These are phyloP conservation scores for Myotis myotis DNA, from an alignment of 2,797 vertebrate genomes.

Conservation along the genomic window DNA sequence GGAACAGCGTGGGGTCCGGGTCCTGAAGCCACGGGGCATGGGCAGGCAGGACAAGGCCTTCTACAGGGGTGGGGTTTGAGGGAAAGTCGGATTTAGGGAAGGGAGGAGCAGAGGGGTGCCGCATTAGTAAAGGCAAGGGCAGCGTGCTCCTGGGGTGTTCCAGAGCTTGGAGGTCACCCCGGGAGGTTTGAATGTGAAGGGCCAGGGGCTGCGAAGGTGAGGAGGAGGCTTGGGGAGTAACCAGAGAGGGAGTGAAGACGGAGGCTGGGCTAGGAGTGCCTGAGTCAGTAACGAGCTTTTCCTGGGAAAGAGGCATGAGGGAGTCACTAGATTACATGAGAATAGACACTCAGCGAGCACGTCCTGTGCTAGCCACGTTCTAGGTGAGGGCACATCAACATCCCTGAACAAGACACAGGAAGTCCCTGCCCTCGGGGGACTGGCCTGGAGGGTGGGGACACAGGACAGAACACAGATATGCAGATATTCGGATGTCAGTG, in stretches of 20 bases:
- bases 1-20: background rate
- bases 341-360: background rate
- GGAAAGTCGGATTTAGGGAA: background rate
- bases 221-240: too few relatives aligned
- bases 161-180: background rate
- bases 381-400: background rate
- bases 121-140: too few relatives aligned
- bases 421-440: background rate
- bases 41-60: background rate
- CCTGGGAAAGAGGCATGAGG: background rate
- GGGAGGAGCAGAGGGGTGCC: background rate
- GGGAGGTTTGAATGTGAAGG: too few relatives aligned
- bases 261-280: background rate
- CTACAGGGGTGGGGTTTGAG: background rate
- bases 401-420: background rate
- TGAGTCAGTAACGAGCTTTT: background rate
- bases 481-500: background rate
- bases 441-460: background rate
- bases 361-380: background rate
- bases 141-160: background rate
- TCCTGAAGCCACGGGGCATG: background rate
- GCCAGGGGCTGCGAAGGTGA: background rate
- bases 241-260: too few relatives aligned
- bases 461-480: background rate
- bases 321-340: accelerated